Evolutionary conservation across 2,888 invertebrate genomes (phyloP), one percentile per base, ranked within the genome.

Genomic region (Minunthozetes semirufus): DNA sequence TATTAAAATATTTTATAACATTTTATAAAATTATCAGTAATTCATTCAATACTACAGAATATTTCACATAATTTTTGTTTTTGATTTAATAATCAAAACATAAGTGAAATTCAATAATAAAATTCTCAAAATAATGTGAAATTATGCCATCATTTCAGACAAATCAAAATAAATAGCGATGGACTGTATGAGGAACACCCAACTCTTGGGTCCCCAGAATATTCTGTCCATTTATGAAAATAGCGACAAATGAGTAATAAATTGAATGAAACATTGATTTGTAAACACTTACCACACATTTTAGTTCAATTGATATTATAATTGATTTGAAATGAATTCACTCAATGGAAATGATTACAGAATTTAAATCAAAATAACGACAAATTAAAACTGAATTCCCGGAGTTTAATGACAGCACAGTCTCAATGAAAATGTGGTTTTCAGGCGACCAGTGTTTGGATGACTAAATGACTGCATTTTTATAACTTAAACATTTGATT

Each of bases 261-360:
- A 33, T 11, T 25, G 19, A 19, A 1, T 6, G 19, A 53, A 53
- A 53, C n/a, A 53, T n/a, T 56, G 59, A 25, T 27, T 5, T 27
- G 11, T 63, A 3, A 63, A n/a, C 17, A 63, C 63, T 63, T 63
- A 63, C 63, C 63, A 38, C 63, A 63, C 63, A 63, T 63, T 33
- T 63, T 33, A n/a, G 33, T 63, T 8, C 9, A 48, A 13, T 48
- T 53, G 17, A 53, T 53, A n/a, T 53, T 53, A 5, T 5, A 53
- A 53, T 19, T 19, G 53, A 19, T n/a, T 19, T 53, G 15, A 53
- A 53, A 19, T 19, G n/a, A 53, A 19, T 19, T 53, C 53, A 53
- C 9, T 33, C 33, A n/a, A 50, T 59, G 29, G 27, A 29, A 27
- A 27, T 15, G 11, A 59, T 15, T 27, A 59, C 5, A 59, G 13